These are phyloP conservation scores for Drosophila simulans DNA, from an alignment of 1,140 invertebrate genomes.

Conservation along the genomic window DNA sequence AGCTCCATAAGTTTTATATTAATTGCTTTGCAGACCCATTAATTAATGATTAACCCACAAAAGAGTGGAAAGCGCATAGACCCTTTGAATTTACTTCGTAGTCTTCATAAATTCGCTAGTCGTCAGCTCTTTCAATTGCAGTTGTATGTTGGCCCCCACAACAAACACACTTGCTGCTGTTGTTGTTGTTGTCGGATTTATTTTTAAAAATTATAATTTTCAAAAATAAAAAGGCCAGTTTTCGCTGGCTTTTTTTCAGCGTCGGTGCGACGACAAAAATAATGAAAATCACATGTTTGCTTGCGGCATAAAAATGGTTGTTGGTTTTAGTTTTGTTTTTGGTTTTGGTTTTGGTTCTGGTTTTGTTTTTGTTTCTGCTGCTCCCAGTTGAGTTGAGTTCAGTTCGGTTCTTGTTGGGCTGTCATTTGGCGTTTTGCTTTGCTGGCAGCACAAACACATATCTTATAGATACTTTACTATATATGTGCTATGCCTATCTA, in stretches of 20 bases:
- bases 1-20: background rate
- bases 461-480: conserved; percentile 52
- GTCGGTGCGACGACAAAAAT: conserved; percentile 74
- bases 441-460: conserved; percentile 64
- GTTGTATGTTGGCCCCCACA: conserved; percentile 36
- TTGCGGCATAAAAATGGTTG: conserved; percentile 72
- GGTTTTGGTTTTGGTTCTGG: no score
- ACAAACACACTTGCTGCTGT: conserved; percentile 19
- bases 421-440: conserved; percentile 72
- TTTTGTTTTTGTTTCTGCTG: conserved; percentile 1
- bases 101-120: conserved; percentile 1
- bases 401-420: conserved; percentile 45
- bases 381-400: conserved; percentile 14
- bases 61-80: background rate
- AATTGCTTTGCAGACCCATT: conserved; percentile 3
- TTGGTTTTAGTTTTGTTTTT: background rate
- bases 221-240: conserved; percentile 72
- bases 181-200: conserved; percentile 51
- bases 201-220: conserved; percentile 82
- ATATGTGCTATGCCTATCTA: conserved; percentile 24
- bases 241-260: conserved; percentile 13
- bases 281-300: conserved; percentile 82
- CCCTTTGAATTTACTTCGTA: conserved; percentile 14
- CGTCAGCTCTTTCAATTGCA: conserved; percentile 20
- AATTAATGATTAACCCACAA: conserved; percentile 14